Evolutionary conservation across 1,140 invertebrate genomes (phyloP), one percentile per base, ranked within the genome.

Genomic region (Leptinotarsa undecemlineata): DNA sequence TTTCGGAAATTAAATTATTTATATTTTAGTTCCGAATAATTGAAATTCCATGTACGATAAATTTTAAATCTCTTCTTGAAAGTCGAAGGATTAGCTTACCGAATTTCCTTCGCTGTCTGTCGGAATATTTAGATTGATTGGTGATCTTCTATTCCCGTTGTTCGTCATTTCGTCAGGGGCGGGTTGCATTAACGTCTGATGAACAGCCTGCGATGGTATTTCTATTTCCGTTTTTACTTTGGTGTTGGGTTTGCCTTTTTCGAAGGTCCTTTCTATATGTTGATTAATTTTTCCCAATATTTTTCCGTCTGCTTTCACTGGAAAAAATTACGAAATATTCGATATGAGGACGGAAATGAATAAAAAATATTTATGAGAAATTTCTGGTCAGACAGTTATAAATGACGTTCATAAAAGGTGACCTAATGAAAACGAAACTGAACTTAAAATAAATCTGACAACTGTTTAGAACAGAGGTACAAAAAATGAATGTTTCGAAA

Each of bases 231-330:
- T 85, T 33, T 85, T 84, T 1, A 85, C 79, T 61, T 86, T 86
- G 3, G 86, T 81, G 0, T 76, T 79, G 0, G 86, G 85, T 48
- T 85, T 83, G 66, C 84, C 85, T 26, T 84, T 84, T 0, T 68
- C 42, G 51, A 77, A 80, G 0, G 81, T 73, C 19, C 69, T 63
- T 21, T 86, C 86, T 1, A 85, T 84, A 51, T 87, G 85, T 60
- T 87, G 85, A 70, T 87, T 85, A 4, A 88, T 73, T 20, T 85
- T 82, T 4, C 87, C 87, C 1, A 88, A 80, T 8, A 88, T 74
- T 76, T 88, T 85, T 1, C 86, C 88, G 74, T 88, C 85, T 72
- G 85, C 78, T 78, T 87, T 84, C 15, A 88, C 85, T 80, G 84
- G 11, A 80, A 78, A 57, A 5, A 15, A 57, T 5, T 14, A 19